Evolutionary conservation across 1,140 invertebrate species (phyloP).

Genomic region (Chrysoperla carnea): DNA sequence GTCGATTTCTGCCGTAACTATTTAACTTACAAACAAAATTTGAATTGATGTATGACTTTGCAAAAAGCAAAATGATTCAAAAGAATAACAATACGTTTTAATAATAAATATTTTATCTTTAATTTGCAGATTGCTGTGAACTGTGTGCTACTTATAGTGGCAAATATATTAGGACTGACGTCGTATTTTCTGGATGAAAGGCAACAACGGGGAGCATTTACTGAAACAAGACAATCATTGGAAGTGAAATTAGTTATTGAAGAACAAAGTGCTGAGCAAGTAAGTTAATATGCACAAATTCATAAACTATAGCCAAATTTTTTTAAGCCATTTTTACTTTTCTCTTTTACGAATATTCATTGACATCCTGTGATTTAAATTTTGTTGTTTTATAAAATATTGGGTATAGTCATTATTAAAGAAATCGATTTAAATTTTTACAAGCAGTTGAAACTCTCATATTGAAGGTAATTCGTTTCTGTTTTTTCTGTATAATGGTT

Average conservation of each 20-base stretch:
- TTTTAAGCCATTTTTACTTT: neutral
- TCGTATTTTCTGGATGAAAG: conserved; percentile 69
- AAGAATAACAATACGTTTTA: no score
- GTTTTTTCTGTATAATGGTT: no score
- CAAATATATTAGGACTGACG: conserved; percentile 53
- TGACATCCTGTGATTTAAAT: neutral
- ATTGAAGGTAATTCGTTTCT: no score
- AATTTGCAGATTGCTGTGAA: conserved; percentile 48
- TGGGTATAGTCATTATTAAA: no score
- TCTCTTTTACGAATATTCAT: neutral
- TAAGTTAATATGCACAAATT: conserved; percentile 22
- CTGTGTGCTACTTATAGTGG: conserved; percentile 46
- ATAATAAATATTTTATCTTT: no score
- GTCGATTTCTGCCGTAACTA: no score
- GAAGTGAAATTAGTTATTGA: conserved; percentile 84
- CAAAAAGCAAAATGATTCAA: no score
- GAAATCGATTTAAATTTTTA: no score
- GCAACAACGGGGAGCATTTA: conserved; percentile 71
- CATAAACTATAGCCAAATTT: neutral
- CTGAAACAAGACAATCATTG: conserved; percentile 80
- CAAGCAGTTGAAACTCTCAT: no score
- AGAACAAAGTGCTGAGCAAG: conserved; percentile 82
- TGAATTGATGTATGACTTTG: no score
- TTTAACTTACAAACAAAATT: no score
- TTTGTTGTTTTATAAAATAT: no score